phyloP scores from a whole-genome alignment of 2,797 vertebrate species.

The Iguana delicatissima region DNA sequence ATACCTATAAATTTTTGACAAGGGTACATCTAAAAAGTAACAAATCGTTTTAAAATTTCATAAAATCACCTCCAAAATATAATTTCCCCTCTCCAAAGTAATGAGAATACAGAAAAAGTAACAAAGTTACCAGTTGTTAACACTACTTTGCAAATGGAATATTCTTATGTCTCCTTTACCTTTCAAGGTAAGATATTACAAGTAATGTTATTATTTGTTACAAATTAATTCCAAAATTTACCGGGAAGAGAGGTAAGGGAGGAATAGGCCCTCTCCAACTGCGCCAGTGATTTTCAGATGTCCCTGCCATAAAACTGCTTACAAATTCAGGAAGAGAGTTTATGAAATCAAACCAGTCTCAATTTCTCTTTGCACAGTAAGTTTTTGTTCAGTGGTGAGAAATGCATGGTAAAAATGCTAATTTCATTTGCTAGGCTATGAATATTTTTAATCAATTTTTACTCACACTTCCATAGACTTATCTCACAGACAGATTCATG shows the following conservation, averaged over 20 bases:
- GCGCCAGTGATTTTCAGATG: too few relatives aligned
- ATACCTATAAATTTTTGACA: too few relatives aligned
- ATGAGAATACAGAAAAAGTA: too few relatives aligned
- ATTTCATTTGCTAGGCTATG: slow-evolving; percentile 52
- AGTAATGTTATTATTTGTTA: background rate
- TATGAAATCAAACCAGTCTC: slow-evolving; percentile 33
- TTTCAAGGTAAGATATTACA: background rate
- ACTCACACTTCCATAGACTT: slow-evolving; percentile 58
- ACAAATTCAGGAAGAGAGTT: slow-evolving; percentile 49
- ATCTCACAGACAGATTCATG: slow-evolving; percentile 51
- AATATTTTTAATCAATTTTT: slow-evolving; percentile 4
- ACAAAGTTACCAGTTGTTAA: too few relatives aligned
- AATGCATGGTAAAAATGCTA: background rate
- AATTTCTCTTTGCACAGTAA: slow-evolving; percentile 43
- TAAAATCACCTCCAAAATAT: too few relatives aligned
- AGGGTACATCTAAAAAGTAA: too few relatives aligned
- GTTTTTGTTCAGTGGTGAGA: slow-evolving; percentile 51
- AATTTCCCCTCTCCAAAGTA: too few relatives aligned
- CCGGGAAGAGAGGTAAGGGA: background rate
- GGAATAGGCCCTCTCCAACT: background rate
- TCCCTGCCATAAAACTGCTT: background rate
- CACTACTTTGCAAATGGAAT: too few relatives aligned
- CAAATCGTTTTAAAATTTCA: too few relatives aligned
- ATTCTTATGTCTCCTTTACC: too few relatives aligned
- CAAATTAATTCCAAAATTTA: background rate